phyloP scores from a whole-genome alignment of 2,888 invertebrate genomes.

The Syritta pipiens region DNA sequence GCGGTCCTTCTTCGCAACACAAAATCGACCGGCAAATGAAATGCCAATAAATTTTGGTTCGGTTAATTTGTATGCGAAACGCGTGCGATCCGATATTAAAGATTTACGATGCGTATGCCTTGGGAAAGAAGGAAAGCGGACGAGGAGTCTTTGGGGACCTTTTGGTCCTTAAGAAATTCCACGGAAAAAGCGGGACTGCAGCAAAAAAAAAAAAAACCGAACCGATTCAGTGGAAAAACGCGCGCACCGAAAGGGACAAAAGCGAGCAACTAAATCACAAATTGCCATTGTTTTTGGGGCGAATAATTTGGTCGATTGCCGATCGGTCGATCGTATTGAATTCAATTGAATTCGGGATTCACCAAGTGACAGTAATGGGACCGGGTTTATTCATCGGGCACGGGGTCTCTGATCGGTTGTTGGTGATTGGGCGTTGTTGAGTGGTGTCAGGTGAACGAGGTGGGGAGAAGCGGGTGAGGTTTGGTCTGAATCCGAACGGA shows the following conservation, averaged over 20 bases:
- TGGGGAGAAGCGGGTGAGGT: too few relatives aligned
- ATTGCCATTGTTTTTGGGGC: conserved; percentile 58
- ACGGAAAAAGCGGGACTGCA: conserved; percentile 23
- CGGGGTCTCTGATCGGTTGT: not conserved
- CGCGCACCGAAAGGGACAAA: conserved; percentile 53
- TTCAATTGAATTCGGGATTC: conserved; percentile 46
- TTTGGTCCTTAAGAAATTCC: conserved; percentile 62
- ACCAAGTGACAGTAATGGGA: not conserved
- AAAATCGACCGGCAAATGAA: conserved; percentile 40
- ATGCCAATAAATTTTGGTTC: conserved; percentile 66
- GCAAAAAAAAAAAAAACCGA: not conserved
- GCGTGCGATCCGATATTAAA: conserved; percentile 68
- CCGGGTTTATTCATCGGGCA: not conserved
- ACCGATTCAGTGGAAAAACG: conserved; percentile 55
- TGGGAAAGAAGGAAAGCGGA: not conserved
- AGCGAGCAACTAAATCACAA: conserved; percentile 63
- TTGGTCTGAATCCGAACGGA: too few relatives aligned
- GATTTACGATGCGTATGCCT: conserved; percentile 64
- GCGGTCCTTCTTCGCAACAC: too few relatives aligned
- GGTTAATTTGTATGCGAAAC: conserved; percentile 66
- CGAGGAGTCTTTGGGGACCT: conserved; percentile 52
- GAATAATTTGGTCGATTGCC: conserved; percentile 34
- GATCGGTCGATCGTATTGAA: not conserved
- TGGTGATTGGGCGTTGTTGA: too few relatives aligned
- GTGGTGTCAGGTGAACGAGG: too few relatives aligned